Percentiles rank a stretch among this genome's conserved stretches.
Evolutionary conservation across 2,888 invertebrate genomes (phyloP).

Genomic region (Dyspetes luteomarginatus): DNA sequence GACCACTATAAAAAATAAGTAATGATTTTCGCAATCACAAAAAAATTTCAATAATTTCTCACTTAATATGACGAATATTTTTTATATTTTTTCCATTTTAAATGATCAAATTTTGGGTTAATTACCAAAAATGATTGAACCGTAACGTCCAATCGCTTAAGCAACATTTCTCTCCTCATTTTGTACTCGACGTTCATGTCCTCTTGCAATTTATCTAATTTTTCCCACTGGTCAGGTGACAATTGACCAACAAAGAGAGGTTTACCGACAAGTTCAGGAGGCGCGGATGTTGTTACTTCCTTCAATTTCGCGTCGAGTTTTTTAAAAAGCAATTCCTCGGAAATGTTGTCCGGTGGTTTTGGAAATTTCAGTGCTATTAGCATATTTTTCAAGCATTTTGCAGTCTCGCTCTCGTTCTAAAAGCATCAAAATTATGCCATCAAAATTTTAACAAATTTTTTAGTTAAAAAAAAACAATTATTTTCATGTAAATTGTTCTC

Average conservation of each 20-base stretch:
- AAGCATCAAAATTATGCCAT: slow-evolving; percentile 44
- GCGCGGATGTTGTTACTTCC: slow-evolving; percentile 86
- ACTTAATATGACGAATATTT: slow-evolving; percentile 1
- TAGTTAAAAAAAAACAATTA: background rate
- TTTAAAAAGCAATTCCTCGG: slow-evolving; percentile 90
- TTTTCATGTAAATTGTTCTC: slow-evolving; percentile 75
- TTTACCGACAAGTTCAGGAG: slow-evolving; percentile 88
- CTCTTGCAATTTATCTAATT: slow-evolving; percentile 88
- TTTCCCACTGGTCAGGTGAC: slow-evolving; percentile 92
- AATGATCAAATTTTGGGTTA: slow-evolving; percentile 21
- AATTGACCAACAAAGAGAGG: slow-evolving; percentile 90
- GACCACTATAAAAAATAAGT: slow-evolving; percentile 88
- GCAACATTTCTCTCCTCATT: slow-evolving; percentile 92
- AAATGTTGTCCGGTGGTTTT: slow-evolving; percentile 94
- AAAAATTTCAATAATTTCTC: slow-evolving; percentile 4
- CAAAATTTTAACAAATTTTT: slow-evolving; percentile 36
- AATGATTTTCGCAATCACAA: slow-evolving; percentile 6
- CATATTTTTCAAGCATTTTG: slow-evolving; percentile 90
- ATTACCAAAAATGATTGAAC: slow-evolving; percentile 96
- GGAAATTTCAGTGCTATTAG: slow-evolving; percentile 92
- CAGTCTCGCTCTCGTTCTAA: slow-evolving; percentile 93
- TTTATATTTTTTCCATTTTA: background rate
- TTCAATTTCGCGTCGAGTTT: slow-evolving; percentile 90
- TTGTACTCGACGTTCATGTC: slow-evolving; percentile 93
- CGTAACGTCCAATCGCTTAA: slow-evolving; percentile 97